phyloP scores from a whole-genome alignment of 2,113 vertebrate species.

The Vulpes lagopus region DNA sequence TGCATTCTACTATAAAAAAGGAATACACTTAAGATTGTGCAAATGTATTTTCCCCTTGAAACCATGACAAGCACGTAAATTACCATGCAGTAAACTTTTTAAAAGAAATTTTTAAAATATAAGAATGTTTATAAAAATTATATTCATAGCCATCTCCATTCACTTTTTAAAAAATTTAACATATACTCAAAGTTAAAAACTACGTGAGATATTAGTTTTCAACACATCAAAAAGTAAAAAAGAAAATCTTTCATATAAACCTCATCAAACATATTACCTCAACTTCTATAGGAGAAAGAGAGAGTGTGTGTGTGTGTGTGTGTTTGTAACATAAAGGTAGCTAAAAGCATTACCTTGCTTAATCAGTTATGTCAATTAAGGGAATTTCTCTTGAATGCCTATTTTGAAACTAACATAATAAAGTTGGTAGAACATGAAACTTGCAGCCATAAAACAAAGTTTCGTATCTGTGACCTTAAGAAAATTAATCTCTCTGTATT shows the following conservation, averaged over 20 bases:
- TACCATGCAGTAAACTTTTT: slow-evolving; percentile 42
- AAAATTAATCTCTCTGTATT: slow-evolving; percentile 39
- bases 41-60: slow-evolving; percentile 40
- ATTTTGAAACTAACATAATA: slow-evolving; percentile 12
- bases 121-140: slow-evolving; percentile 35
- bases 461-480: slow-evolving; percentile 27
- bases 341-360: slow-evolving; percentile 20
- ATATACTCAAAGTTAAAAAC: slow-evolving; percentile 23
- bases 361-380: background rate
- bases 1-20: slow-evolving; percentile 49
- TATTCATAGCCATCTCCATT: slow-evolving; percentile 10
- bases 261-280: background rate
- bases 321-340: background rate
- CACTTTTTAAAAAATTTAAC: background rate
- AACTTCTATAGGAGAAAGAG: background rate
- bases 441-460: slow-evolving; percentile 15
- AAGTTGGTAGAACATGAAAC: slow-evolving; percentile 17
- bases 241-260: background rate
- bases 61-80: slow-evolving; percentile 42
- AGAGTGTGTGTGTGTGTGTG: background rate
- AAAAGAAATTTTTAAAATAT: slow-evolving; percentile 32
- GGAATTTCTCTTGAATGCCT: background rate
- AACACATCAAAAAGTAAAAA: slow-evolving; percentile 20
- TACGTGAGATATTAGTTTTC: slow-evolving; percentile 30
- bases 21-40: slow-evolving; percentile 8